Base-by-base conservation (phyloP, 2,888 invertebrate species). In the Drosophila pseudotakahashii region DNA sequence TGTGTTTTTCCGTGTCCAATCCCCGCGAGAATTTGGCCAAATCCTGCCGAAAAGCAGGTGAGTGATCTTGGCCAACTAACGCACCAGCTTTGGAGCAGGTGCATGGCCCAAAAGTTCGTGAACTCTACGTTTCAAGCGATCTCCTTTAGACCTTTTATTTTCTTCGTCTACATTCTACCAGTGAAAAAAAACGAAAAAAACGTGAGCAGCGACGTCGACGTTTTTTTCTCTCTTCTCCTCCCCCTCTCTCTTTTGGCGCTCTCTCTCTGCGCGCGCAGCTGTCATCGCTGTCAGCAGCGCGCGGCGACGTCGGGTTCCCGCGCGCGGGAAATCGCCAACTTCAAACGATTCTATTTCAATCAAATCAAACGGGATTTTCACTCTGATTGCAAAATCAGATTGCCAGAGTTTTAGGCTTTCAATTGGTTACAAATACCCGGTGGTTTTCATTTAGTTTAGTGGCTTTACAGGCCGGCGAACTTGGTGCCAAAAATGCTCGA, bases 291-390 rank as follows among this genome's bases (percentile, higher is more conserved):
- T 70, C 74, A 63, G 71, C 75, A 48, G 47, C 34, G 39, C 58
- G 52, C 23, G 39, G 30, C 67, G 73, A 85, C 87, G 83, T 81
- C 67, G 67, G 77, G 53, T 80, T 85, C 91, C 91, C 91, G 91
- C 91, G 91, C 91, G 91, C 90, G 91, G 91, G 90, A 91, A 91
- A 87, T 76, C 62, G 19, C 14, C 16, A 76, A 79, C 82, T 83
- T 82, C 76, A 73, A 80, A 64, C 74, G 78, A 61, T 55, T 68
- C 80, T 81, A 86, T 77, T 78, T 83, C 68, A 5, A 10, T 7
- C 61, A 77, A 58, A 66, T 76, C 63, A 62, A 7, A 39, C 62
- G 30, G 48, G 76, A 91, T 90, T 90, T 90, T 83, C 19, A 23
- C 19, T 37, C 26, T 75, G 30, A 60, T 36, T 13, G 42, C 44